Percentiles rank a stretch among this genome's conserved stretches.
Evolutionary conservation across 2,113 vertebrate genomes (phyloP).

Genomic region (Rhabdornis inornatus): DNA sequence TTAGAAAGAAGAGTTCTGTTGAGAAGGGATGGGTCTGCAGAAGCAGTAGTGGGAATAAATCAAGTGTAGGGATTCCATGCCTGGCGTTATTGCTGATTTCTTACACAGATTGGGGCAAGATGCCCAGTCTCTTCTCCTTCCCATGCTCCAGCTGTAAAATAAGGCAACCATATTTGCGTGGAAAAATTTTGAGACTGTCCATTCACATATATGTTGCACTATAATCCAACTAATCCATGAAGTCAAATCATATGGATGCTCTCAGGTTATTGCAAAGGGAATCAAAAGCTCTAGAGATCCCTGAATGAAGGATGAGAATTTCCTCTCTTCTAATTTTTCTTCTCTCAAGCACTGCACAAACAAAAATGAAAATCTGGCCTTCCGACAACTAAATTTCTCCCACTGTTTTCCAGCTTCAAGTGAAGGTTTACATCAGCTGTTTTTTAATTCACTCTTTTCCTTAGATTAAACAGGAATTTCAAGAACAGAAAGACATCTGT

Average conservation of each 20-base stretch:
- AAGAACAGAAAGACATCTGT: background rate
- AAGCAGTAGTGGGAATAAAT: background rate
- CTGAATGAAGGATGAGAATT: background rate
- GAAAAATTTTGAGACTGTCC: conserved; percentile 5
- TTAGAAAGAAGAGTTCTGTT: background rate
- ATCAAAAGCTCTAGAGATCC: background rate
- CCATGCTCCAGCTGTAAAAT: background rate
- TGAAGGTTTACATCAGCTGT: background rate
- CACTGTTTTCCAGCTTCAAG: background rate
- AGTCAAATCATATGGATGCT: background rate
- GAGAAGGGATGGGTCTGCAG: background rate
- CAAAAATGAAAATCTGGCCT: background rate
- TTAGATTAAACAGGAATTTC: background rate
- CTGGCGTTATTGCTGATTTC: background rate
- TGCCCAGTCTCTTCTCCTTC: background rate
- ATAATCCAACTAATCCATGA: background rate
- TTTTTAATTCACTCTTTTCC: background rate
- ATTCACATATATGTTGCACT: background rate
- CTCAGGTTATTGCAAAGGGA: background rate
- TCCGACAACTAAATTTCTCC: background rate
- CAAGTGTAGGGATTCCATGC: background rate
- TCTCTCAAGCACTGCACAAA: background rate
- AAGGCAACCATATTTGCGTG: background rate
- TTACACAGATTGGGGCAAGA: background rate
- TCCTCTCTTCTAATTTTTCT: conserved; percentile 1